A percentile compares a stretch with the other conserved stretches of the same genome.
Evolutionary conservation across 2,113 vertebrate species (phyloP).

Genomic region (Notothenia coriiceps): DNA sequence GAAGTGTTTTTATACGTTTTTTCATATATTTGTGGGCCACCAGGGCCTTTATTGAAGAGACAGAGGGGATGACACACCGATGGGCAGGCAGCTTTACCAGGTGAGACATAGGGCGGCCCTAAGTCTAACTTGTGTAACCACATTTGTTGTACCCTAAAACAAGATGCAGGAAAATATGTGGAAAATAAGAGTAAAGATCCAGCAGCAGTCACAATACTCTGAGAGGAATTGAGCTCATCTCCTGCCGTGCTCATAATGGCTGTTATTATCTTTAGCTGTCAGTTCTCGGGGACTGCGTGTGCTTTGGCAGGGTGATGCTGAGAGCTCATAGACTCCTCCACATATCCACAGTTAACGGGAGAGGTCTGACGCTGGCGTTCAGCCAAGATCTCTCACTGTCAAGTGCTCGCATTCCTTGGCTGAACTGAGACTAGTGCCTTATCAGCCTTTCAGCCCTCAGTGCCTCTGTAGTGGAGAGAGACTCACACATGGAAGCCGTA

Average conservation of each 20-base stretch:
- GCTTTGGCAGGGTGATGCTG: slow-evolving; percentile 71
- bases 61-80: no score
- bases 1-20: no score
- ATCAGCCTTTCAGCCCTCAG: slow-evolving; percentile 65
- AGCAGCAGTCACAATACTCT: background rate
- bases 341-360: slow-evolving; percentile 66
- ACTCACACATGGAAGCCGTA: slow-evolving; percentile 28
- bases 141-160: background rate
- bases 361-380: slow-evolving; percentile 58
- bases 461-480: slow-evolving; percentile 32
- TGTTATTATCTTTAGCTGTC: slow-evolving; percentile 73
- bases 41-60: no score
- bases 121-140: background rate
- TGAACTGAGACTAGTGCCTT: slow-evolving; percentile 64
- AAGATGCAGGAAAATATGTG: background rate
- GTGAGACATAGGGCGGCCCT: no score
- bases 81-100: no score
- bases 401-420: slow-evolving; percentile 80
- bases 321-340: slow-evolving; percentile 71
- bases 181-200: background rate
- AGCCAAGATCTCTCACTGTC: slow-evolving; percentile 68
- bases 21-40: background rate
- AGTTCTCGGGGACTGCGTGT: slow-evolving; percentile 66
- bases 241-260: slow-evolving; percentile 45
- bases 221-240: slow-evolving; percentile 19